Evolutionary conservation across 2,888 invertebrate genomes (phyloP).

Genomic region (Gymnosoma rotundatum): DNA sequence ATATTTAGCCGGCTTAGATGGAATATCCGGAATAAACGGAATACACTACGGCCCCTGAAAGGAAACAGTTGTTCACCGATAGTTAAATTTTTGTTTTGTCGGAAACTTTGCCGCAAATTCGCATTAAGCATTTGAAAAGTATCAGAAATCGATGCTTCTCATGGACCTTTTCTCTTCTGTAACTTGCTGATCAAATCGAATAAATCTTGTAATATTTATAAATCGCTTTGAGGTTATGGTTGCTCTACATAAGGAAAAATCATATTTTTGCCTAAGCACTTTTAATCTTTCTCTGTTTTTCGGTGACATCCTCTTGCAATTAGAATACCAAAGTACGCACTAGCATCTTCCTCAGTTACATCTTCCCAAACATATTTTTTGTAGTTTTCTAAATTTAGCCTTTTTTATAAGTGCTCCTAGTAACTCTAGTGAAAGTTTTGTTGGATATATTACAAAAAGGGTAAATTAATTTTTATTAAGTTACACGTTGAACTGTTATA

Average conservation of each 20-base stretch:
- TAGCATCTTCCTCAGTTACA: too few relatives aligned
- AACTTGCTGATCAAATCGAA: constrained; percentile 20
- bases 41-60: not conserved
- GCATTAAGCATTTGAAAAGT: constrained; percentile 45
- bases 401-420: too few relatives aligned
- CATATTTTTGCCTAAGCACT: constrained; percentile 13
- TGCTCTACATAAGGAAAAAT: constrained; percentile 17
- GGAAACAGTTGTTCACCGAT: constrained; percentile 25
- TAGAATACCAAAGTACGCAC: too few relatives aligned
- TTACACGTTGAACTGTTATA: too few relatives aligned
- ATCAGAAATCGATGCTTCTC: constrained; percentile 17
- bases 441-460: too few relatives aligned
- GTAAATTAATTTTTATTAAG: too few relatives aligned
- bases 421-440: too few relatives aligned
- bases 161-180: not conserved
- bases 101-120: constrained; percentile 16
- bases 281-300: too few relatives aligned
- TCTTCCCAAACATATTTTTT: too few relatives aligned
- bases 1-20: not conserved
- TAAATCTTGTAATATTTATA: constrained; percentile 6
- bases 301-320: too few relatives aligned
- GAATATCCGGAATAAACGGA: not conserved
- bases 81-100: constrained; percentile 5
- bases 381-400: too few relatives aligned
- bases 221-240: not conserved